Percentiles rank a stretch among this genome's conserved stretches.
phyloP scores from a whole-genome alignment of 2,888 invertebrate species.

The Diploptera punctata region DNA sequence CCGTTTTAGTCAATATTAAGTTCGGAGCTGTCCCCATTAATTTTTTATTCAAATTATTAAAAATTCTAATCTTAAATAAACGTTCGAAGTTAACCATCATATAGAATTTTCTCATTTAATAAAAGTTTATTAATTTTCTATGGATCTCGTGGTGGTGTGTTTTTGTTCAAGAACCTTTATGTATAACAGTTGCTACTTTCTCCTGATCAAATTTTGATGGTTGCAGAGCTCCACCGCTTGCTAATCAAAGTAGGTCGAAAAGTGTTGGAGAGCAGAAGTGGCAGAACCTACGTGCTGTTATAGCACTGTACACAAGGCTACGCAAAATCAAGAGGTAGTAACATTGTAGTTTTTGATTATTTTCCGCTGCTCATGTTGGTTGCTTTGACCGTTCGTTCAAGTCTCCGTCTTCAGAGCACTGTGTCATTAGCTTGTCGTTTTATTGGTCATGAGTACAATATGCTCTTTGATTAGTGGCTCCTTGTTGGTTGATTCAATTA shows the following conservation, averaged over 20 bases:
- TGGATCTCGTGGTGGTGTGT: too few relatives aligned
- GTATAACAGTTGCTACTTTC: too few relatives aligned
- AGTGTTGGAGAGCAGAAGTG: constrained; percentile 70
- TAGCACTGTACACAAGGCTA: constrained; percentile 89
- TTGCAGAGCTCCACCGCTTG: constrained; percentile 44
- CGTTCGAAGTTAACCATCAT: too few relatives aligned
- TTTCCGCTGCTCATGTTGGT: background rate
- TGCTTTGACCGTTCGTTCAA: background rate
- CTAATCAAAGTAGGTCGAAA: constrained; percentile 48
- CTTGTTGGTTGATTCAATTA: background rate
- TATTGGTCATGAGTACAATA: background rate
- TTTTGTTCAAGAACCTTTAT: too few relatives aligned
- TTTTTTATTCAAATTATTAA: too few relatives aligned
- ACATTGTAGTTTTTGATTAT: constrained; percentile 4
- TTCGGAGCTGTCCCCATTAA: too few relatives aligned
- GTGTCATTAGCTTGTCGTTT: background rate
- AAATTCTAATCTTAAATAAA: too few relatives aligned
- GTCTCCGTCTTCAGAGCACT: too few relatives aligned
- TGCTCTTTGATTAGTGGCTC: background rate
- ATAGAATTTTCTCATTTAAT: too few relatives aligned
- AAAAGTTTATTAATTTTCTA: too few relatives aligned
- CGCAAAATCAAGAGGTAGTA: constrained; percentile 87
- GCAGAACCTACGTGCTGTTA: constrained; percentile 86
- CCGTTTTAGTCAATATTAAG: too few relatives aligned
- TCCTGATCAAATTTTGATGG: too few relatives aligned